phyloP scores from a whole-genome alignment of 1,140 invertebrate species.

The Saccostrea glomerata region DNA sequence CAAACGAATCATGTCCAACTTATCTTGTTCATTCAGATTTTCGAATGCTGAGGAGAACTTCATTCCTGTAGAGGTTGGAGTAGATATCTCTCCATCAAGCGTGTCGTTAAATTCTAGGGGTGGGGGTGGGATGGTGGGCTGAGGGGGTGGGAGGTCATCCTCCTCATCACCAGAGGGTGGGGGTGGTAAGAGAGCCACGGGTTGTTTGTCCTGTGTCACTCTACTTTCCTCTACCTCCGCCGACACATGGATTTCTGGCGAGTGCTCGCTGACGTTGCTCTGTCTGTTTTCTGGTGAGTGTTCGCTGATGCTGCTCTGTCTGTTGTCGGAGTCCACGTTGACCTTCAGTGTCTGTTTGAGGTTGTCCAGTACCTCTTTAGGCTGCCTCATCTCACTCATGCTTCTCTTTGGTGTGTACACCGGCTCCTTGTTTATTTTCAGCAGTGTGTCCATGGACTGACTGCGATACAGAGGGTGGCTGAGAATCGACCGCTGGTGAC shows the following conservation, averaged over 20 bases:
- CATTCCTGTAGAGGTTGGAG: background rate
- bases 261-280: background rate
- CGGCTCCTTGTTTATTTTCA: slow-evolving; percentile 46
- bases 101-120: slow-evolving; percentile 26
- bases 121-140: background rate
- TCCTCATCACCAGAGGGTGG: background rate
- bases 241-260: background rate
- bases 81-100: background rate
- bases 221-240: slow-evolving; percentile 13
- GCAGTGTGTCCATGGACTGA: slow-evolving; percentile 84
- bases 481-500: slow-evolving; percentile 60
- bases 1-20: slow-evolving; percentile 64
- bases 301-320: background rate
- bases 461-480: slow-evolving; percentile 85
- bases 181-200: background rate
- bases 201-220: background rate
- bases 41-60: slow-evolving; percentile 52
- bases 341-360: background rate
- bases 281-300: background rate
- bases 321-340: background rate
- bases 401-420: slow-evolving; percentile 63
- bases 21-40: slow-evolving; percentile 65
- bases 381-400: slow-evolving; percentile 66
- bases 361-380: background rate
- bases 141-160: slow-evolving; percentile 1